A percentile compares a stretch with the other conserved stretches of the same genome.
These are phyloP conservation scores for Chiloscyllium punctatum DNA, from an alignment of 2,797 vertebrate genomes.

Conservation along the genomic window DNA sequence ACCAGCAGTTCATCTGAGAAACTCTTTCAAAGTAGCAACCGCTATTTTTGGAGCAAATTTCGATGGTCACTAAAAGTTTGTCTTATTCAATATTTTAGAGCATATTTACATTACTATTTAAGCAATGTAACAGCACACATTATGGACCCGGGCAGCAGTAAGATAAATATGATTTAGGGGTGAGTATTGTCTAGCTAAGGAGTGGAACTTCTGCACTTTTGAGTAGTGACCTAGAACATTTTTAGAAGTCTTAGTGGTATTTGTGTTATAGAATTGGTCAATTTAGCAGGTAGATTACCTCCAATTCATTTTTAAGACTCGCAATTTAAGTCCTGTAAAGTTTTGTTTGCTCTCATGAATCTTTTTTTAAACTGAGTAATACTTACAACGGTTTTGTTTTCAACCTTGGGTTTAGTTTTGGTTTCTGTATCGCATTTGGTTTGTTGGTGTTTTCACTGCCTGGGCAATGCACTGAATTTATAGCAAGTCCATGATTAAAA, in stretches of 20 bases:
- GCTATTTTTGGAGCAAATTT: too few relatives aligned
- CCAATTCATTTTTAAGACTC: neutral
- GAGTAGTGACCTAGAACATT: neutral
- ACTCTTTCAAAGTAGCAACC: too few relatives aligned
- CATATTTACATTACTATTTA: too few relatives aligned
- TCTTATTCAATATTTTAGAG: too few relatives aligned
- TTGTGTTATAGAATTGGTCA: neutral
- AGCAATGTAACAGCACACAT: neutral
- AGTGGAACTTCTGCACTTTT: neutral
- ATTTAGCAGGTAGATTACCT: neutral
- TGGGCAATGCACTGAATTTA: neutral
- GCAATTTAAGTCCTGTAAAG: neutral
- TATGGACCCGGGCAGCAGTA: neutral
- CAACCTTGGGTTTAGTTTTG: neutral
- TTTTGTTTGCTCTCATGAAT: neutral
- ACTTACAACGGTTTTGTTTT: neutral
- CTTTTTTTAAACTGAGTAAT: neutral
- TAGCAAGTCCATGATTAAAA: neutral
- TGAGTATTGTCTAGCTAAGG: neutral
- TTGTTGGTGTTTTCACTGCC: neutral
- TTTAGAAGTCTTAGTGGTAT: neutral
- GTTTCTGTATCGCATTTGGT: neutral
- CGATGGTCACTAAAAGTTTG: too few relatives aligned
- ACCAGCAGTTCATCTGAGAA: too few relatives aligned
- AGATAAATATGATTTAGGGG: neutral